These are phyloP conservation scores for Amblyjoppa fuscipennis DNA, from an alignment of 2,888 invertebrate genomes.

Conservation along the genomic window DNA sequence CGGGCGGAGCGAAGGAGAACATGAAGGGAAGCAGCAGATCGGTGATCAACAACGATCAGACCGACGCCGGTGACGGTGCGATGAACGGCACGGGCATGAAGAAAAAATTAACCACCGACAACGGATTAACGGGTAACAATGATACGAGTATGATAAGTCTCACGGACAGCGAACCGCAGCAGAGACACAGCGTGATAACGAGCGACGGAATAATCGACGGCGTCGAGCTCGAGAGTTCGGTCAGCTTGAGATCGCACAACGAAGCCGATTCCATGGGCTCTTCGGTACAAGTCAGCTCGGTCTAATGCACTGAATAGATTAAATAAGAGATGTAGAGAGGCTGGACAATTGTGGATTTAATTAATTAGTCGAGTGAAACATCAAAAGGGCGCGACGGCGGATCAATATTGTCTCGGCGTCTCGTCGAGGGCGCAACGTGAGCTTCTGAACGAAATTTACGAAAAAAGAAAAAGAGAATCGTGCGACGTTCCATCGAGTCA, in stretches of 20 bases:
- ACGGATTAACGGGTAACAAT: slow-evolving; percentile 83
- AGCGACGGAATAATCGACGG: slow-evolving; percentile 74
- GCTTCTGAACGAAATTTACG: neutral
- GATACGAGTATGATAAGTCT: slow-evolving; percentile 83
- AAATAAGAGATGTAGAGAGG: slow-evolving; percentile 6
- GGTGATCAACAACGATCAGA: slow-evolving; percentile 77
- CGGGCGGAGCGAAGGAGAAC: slow-evolving; percentile 74
- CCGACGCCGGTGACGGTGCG: slow-evolving; percentile 84
- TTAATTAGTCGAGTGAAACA: neutral
- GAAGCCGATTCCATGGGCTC: slow-evolving; percentile 86
- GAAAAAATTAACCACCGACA: slow-evolving; percentile 85
- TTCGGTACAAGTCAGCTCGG: slow-evolving; percentile 88
- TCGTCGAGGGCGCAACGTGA: neutral
- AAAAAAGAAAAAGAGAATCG: neutral
- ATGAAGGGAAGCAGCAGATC: slow-evolving; percentile 77
- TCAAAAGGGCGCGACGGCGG: slow-evolving; percentile 14
- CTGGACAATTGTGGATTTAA: slow-evolving; percentile 12
- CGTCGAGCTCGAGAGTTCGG: slow-evolving; percentile 86
- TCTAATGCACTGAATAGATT: slow-evolving; percentile 79
- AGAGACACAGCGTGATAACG: slow-evolving; percentile 70
- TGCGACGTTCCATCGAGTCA: too few relatives aligned
- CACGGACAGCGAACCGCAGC: slow-evolving; percentile 82
- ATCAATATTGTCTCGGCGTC: neutral
- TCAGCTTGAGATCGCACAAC: slow-evolving; percentile 86
- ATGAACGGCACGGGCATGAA: slow-evolving; percentile 85